Evolutionary conservation across 2,113 vertebrate genomes (phyloP).

Genomic region (Ammospiza nelsoni): DNA sequence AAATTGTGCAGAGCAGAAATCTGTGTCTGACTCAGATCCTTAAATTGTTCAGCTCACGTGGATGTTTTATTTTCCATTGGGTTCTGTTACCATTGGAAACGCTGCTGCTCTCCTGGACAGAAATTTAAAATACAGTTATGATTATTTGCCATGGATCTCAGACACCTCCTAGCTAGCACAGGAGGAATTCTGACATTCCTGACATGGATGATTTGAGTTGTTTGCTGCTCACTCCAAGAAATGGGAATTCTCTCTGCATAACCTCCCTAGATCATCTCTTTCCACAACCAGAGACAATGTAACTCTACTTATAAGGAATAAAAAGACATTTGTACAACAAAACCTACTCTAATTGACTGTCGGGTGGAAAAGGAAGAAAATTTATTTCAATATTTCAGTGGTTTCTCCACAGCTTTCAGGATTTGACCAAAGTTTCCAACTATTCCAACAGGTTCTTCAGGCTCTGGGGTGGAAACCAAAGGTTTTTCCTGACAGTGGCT

Average conservation of each 20-base stretch:
- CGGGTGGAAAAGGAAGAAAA: background rate
- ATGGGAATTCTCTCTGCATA: background rate
- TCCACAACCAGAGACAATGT: background rate
- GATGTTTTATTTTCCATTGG: background rate
- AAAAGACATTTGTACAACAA: background rate
- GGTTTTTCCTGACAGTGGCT: background rate
- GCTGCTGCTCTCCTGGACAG: background rate
- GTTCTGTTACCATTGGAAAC: conserved; percentile 30
- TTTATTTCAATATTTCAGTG: background rate
- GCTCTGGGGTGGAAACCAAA: background rate
- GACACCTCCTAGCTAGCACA: background rate
- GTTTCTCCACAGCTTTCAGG: background rate
- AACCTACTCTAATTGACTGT: background rate
- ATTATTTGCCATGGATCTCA: background rate
- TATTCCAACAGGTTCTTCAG: background rate
- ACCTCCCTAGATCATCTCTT: background rate
- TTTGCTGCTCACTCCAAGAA: background rate
- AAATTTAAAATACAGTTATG: background rate
- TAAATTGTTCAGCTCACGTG: background rate
- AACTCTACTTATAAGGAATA: background rate
- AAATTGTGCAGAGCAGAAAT: background rate
- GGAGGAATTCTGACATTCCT: background rate
- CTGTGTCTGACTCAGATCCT: background rate
- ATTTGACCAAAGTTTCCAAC: background rate
- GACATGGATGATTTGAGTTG: background rate